These are phyloP conservation scores for Yoshiicerus persimilis DNA, from an alignment of 1,140 invertebrate species.

Conservation along the genomic window DNA sequence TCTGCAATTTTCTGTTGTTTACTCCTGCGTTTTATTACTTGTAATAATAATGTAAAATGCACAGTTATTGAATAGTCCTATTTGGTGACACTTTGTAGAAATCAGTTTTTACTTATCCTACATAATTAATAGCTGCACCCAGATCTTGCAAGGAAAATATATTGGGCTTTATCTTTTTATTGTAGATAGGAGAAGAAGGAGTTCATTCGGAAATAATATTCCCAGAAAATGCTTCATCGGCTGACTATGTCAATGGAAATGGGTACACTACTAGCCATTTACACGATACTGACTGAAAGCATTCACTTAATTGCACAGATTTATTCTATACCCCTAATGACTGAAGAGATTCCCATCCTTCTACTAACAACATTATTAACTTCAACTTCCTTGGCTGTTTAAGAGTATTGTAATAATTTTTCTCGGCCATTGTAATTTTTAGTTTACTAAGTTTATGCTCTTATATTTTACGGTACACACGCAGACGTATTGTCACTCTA, in stretches of 20 bases:
- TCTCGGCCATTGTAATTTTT: background rate
- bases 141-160: no score
- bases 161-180: background rate
- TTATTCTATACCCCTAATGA: background rate
- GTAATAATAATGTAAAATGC: no score
- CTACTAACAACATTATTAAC: background rate
- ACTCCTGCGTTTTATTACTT: no score
- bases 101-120: no score
- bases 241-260: background rate
- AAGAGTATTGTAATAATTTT: background rate
- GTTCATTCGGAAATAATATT: constrained; percentile 32
- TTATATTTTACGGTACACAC: no score
- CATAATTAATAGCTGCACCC: no score
- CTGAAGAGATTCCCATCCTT: background rate
- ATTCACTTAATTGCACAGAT: background rate
- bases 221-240: background rate
- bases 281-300: constrained; percentile 23
- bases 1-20: no score
- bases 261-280: background rate
- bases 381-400: background rate
- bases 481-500: no score
- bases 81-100: no score
- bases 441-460: background rate
- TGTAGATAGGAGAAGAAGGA: constrained; percentile 44
- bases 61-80: no score